Base-by-base conservation (phyloP, 2,888 invertebrate genomes). In the Protula sp. region DNA sequence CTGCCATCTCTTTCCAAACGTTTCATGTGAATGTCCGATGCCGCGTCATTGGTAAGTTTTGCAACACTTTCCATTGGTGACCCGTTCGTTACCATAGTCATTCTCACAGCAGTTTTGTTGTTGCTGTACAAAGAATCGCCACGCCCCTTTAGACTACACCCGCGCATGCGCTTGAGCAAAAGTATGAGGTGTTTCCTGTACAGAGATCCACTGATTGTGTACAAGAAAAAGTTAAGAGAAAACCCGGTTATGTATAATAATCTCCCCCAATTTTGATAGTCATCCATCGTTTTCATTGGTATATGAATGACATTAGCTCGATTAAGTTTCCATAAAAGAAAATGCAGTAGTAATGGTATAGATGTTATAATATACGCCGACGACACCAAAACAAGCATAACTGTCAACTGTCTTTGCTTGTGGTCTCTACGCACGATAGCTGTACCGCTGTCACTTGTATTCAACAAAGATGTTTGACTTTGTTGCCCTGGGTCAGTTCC, bases 121-220 rank as follows among this genome's bases (percentile, higher is more conserved):
- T n/a, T n/a, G n/a, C n/a, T n/a, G n/a, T n/a, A n/a, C n/a, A n/a
- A n/a, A n/a, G n/a, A n/a, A n/a, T n/a, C n/a, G n/a, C n/a, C n/a
- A n/a, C n/a, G n/a, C n/a, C n/a, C n/a, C n/a, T n/a, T n/a, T n/a
- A n/a, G n/a, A n/a, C n/a, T n/a, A n/a, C n/a, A n/a, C n/a, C n/a
- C n/a, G n/a, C n/a, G n/a, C n/a, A n/a, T n/a, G n/a, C n/a, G n/a
- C n/a, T n/a, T n/a, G n/a, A n/a, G n/a, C n/a, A n/a, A n/a, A n/a
- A n/a, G n/a, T n/a, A n/a, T n/a, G n/a, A 70, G 60, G 52, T 70
- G 70, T 27, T 70, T 61, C n/a, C 70, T 51, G 60, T 69, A 70
- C 5, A 69, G 58, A 14, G 61, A 38, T 2, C 70, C 70, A n/a
- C 64, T 63, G 27, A 70, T 53, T 0, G 70, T 70, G 63, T 67